Base-by-base conservation (phyloP, 1,140 invertebrate genomes). In the Trachymyrmex cornetzi region DNA sequence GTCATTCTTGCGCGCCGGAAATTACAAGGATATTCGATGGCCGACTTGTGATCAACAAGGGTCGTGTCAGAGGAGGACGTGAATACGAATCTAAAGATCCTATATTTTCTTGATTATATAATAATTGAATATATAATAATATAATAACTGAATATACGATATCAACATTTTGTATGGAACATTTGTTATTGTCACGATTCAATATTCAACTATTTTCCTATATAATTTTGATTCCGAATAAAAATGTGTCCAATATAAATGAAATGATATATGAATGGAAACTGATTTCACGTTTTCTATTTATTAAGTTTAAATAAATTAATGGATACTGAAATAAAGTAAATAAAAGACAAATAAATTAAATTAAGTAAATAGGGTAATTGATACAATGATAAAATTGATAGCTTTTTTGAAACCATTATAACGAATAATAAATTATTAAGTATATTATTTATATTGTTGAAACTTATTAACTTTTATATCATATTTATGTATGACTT, bases 21-120 rank as follows among this genome's bases (percentile, higher is more conserved):
- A 84, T 84, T 84, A 84, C 80, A 75, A 84, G 80, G 80, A 84
- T 84, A 84, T 84, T 84, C 69, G 80, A 84, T 30, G 69, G 55
- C 27, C 55, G 69, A 75, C 69, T 84, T 84, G 80, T 24, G 80
- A 67, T 74, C 80, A 30, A 82, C 80, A 27, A 61, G 67, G 14
- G 19, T 27, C 69, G 12, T 61, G 38, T 74, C 69, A n/a, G 3
- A 14, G 0, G 16, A 11, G 38, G 3, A 22, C 44, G 69, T 27
- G 55, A 84, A 84, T 74, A 74, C 55, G 59, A 84, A 71, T 81
- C 30, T 48, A 69, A 34, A 61, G 53, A 38, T 30, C 2, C 9
- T 14, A 55, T n/a, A 2, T 67, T 53, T 0, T n/a, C 30, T 34
- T 12, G 53, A 57, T 7, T 48, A 7, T 30, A 24, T 66, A 50